Conservation (phyloP, 2,113 vertebrate genomes). For the Prunella fulvescens region DNA sequence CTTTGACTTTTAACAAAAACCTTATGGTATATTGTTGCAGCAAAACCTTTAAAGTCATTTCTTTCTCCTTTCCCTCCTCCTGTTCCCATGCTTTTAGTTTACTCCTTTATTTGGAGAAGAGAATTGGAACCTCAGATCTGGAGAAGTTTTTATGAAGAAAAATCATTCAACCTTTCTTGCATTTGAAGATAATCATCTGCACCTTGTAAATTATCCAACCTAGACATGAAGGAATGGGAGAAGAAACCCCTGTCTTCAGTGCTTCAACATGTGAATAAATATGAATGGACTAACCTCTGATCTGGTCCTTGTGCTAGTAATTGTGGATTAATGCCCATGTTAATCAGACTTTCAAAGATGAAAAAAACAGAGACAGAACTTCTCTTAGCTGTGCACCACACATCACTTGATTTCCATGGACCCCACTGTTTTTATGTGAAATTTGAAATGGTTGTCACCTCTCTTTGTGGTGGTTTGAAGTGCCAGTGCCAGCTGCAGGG, state of each 20-base stretch:
- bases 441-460: conserved; percentile 75
- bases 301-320: conserved; percentile 66
- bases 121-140: conserved; percentile 54
- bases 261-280: conserved; percentile 60
- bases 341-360: conserved; percentile 64
- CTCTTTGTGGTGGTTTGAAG: conserved; percentile 65
- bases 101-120: conserved; percentile 28
- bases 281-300: conserved; percentile 61
- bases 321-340: conserved; percentile 72
- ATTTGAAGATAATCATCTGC: conserved; percentile 61
- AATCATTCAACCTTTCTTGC: not conserved
- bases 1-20: not conserved
- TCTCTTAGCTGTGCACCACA: conserved; percentile 56
- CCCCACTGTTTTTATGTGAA: conserved; percentile 69
- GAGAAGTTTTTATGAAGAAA: conserved; percentile 70
- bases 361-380: conserved; percentile 28
- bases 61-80: not conserved
- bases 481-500: conserved; percentile 72
- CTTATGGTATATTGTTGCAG: not conserved
- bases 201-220: conserved; percentile 67
- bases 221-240: conserved; percentile 72
- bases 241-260: conserved; percentile 9
- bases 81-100: conserved; percentile 41
- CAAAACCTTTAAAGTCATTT: not conserved
- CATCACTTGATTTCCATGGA: conserved; percentile 68